These are phyloP conservation scores for Myiothlypis coronata DNA, from an alignment of 2,797 vertebrate species.

Conservation along the genomic window DNA sequence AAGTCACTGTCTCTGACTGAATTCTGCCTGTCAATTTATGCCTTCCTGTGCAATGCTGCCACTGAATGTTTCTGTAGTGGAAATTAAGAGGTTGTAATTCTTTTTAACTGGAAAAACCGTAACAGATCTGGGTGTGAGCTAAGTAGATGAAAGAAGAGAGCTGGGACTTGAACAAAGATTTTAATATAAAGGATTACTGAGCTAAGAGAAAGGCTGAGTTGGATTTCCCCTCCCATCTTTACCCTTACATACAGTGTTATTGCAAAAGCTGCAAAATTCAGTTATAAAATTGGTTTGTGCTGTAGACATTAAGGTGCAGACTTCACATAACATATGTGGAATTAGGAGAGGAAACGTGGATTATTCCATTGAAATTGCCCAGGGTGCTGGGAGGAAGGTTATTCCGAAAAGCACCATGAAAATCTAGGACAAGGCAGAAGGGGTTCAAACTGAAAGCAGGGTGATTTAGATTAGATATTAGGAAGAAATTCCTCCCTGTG, in stretches of 20 bases:
- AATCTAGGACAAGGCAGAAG: background rate
- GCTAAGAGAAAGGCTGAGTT: background rate
- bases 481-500: background rate
- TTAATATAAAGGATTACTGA: background rate
- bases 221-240: background rate
- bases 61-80: background rate
- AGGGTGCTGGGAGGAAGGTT: background rate
- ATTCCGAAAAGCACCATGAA: background rate
- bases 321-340: background rate
- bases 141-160: background rate
- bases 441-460: background rate
- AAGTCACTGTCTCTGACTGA: background rate
- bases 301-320: background rate
- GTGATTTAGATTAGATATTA: background rate
- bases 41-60: background rate
- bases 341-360: background rate
- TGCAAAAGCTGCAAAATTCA: background rate
- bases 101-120: background rate
- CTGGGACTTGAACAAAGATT: background rate
- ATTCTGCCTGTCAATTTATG: background rate
- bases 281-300: background rate
- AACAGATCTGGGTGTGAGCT: background rate
- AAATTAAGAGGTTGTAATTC: background rate
- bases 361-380: background rate
- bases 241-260: background rate